Evolutionary conservation across 2,797 vertebrate genomes (phyloP).

Genomic region (Smutsia temminckii): DNA sequence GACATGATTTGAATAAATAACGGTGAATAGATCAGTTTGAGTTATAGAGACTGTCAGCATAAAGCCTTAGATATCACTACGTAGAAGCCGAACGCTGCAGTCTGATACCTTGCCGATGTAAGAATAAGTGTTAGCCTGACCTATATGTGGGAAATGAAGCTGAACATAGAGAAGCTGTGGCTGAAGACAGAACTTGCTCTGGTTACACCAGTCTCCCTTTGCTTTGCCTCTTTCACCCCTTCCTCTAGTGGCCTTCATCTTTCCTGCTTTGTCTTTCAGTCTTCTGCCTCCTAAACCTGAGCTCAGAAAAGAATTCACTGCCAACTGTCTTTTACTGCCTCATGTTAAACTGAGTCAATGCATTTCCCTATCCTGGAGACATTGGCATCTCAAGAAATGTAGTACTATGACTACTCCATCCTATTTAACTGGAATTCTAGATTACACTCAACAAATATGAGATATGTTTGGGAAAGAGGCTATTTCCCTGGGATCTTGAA

Average conservation of each 20-base stretch:
- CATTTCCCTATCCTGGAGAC: neutral
- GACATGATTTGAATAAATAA: neutral
- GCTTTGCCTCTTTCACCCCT: neutral
- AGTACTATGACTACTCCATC: neutral
- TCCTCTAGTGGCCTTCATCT: neutral
- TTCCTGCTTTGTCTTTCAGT: neutral
- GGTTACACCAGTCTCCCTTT: neutral
- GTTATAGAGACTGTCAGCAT: neutral
- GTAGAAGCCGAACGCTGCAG: neutral
- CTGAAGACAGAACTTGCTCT: neutral
- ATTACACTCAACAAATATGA: neutral
- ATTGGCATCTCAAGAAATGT: neutral
- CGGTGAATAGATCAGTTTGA: neutral
- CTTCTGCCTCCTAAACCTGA: neutral
- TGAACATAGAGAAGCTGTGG: neutral
- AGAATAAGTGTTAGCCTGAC: neutral
- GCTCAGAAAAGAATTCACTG: neutral
- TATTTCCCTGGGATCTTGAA: neutral
- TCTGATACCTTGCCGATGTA: neutral
- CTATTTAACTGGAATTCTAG: neutral
- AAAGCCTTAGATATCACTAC: neutral
- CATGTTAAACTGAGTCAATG: neutral
- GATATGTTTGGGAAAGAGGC: neutral
- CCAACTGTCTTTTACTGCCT: neutral
- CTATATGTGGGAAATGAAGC: neutral